phyloP scores from a whole-genome alignment of 2,888 invertebrate species.

The Ernsta delagoae region DNA sequence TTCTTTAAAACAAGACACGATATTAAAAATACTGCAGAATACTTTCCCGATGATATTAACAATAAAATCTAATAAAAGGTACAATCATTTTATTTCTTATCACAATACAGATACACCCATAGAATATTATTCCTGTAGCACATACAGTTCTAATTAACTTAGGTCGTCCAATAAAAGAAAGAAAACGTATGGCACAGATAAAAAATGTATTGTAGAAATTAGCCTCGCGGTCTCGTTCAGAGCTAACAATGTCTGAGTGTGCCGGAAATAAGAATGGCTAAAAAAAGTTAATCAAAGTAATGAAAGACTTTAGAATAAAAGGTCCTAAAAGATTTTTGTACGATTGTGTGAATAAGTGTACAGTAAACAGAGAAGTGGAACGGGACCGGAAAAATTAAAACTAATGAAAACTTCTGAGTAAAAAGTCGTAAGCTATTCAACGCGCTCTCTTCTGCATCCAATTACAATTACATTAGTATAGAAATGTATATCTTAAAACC shows the following conservation, averaged over 20 bases:
- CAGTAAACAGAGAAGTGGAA: conserved; percentile 32
- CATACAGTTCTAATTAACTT: conserved; percentile 16
- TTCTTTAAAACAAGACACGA: too few relatives aligned
- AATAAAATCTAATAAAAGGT: too few relatives aligned
- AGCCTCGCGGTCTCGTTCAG: conserved; percentile 31
- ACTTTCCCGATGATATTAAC: too few relatives aligned
- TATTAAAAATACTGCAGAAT: too few relatives aligned
- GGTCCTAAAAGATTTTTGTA: conserved; percentile 37
- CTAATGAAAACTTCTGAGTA: conserved; percentile 35
- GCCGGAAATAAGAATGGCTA: conserved; percentile 39
- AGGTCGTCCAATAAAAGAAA: conserved; percentile 12
- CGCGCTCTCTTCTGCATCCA: conserved; percentile 1
- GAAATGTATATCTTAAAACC: not conserved
- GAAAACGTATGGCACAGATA: conserved; percentile 14
- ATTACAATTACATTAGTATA: conserved; percentile 20
- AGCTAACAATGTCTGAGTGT: conserved; percentile 34
- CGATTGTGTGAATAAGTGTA: conserved; percentile 36
- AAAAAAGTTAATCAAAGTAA: conserved; percentile 44
- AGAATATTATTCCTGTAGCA: too few relatives aligned
- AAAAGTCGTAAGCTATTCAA: conserved; percentile 25
- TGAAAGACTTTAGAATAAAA: conserved; percentile 39
- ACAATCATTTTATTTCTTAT: too few relatives aligned
- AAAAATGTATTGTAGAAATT: conserved; percentile 31
- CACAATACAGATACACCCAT: too few relatives aligned
- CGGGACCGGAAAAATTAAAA: conserved; percentile 34